Evolutionary conservation across 2,113 vertebrate species (phyloP).

Genomic region (Lepisosteus oculatus): DNA sequence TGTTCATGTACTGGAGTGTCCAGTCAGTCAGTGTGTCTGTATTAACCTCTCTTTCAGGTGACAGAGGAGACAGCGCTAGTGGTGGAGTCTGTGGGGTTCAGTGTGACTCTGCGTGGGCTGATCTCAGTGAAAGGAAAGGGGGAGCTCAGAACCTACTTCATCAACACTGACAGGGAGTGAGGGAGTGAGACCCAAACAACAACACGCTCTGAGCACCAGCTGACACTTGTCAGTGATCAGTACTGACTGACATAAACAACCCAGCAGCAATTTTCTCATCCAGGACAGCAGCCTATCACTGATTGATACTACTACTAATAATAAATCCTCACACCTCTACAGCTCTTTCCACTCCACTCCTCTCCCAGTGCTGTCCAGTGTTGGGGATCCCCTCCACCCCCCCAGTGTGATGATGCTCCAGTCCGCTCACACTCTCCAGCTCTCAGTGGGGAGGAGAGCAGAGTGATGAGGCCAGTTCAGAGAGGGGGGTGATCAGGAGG

Average conservation of each 20-base stretch:
- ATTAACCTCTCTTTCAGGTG: conserved; percentile 55
- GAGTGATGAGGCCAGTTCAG: too few species aligned
- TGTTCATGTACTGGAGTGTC: too few species aligned
- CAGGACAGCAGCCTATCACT: neutral
- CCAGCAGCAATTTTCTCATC: neutral
- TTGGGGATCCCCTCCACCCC: too few species aligned
- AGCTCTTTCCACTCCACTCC: neutral
- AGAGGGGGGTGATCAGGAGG: too few species aligned
- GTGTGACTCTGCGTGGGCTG: conserved; percentile 70
- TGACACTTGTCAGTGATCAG: conserved; percentile 31
- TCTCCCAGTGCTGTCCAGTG: too few species aligned
- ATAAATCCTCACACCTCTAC: neutral
- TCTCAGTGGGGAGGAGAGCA: too few species aligned
- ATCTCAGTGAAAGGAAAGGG: conserved; percentile 88
- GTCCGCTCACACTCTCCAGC: too few species aligned
- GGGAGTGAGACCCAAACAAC: neutral
- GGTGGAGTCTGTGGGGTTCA: conserved; percentile 69
- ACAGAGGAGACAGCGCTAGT: conserved; percentile 76
- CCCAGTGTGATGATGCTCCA: too few species aligned
- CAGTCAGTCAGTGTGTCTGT: too few species aligned
- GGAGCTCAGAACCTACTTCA: conserved; percentile 80
- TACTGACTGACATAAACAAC: neutral
- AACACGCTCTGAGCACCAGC: neutral
- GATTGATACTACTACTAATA: neutral
- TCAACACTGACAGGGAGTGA: conserved; percentile 55